Percentiles rank a stretch among this genome's conserved stretches.
Evolutionary conservation across 2,797 vertebrate genomes (phyloP).

Genomic region (Gadopsis marmoratus): DNA sequence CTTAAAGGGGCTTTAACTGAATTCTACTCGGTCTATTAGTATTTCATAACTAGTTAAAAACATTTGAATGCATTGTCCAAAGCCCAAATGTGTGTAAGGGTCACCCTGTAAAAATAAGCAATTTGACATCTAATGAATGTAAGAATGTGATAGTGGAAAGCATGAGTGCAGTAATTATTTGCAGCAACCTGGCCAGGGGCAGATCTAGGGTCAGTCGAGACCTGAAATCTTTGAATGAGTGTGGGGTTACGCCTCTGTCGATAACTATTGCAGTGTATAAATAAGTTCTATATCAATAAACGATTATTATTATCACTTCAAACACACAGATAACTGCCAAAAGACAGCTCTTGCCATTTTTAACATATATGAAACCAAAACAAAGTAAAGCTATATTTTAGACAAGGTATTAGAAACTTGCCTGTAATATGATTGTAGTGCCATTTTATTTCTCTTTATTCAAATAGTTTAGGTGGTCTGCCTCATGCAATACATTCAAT

Average conservation of each 20-base stretch:
- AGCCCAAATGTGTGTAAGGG: not conserved
- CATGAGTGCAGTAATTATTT: slow-evolving; percentile 11
- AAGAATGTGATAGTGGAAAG: not conserved
- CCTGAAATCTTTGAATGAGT: not conserved
- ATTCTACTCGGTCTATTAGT: not conserved
- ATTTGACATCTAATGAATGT: not conserved
- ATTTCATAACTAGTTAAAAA: not conserved
- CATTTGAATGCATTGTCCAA: not conserved
- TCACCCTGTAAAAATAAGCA: not conserved
- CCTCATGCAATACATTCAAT: not conserved
- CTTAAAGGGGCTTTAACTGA: not conserved
- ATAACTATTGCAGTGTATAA: not conserved
- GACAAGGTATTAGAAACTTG: not conserved
- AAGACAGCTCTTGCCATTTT: not conserved
- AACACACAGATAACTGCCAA: not conserved
- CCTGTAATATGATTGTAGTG: not conserved
- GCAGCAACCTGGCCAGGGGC: slow-evolving; percentile 1
- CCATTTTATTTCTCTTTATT: not conserved
- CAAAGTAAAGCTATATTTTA: not conserved
- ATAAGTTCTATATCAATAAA: not conserved
- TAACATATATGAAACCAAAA: not conserved
- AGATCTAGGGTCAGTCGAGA: not conserved
- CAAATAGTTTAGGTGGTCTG: not conserved
- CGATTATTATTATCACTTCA: not conserved
- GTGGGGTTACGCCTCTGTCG: not conserved